Conservation (phyloP, 2,888 invertebrate species). For the Mactromeris polynyma region DNA sequence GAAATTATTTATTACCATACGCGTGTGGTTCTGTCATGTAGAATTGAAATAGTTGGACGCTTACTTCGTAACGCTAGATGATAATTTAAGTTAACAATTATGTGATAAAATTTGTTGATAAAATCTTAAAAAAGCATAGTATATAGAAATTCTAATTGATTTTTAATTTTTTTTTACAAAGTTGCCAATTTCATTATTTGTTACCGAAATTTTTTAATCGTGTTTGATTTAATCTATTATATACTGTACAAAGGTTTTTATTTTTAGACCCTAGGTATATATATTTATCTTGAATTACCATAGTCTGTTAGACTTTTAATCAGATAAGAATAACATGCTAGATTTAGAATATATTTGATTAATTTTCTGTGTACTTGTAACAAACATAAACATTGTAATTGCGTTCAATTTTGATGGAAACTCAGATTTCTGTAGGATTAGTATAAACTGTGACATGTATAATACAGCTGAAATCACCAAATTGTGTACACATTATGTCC, state of each 20-base stretch:
- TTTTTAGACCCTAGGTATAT: background rate
- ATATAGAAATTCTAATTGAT: background rate
- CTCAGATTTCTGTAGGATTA: constrained; percentile 5
- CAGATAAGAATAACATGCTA: constrained; percentile 33
- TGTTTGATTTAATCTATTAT: background rate
- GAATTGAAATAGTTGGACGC: background rate
- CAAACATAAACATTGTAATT: background rate
- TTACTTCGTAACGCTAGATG: background rate
- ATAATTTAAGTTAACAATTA: background rate
- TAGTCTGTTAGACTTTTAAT: background rate
- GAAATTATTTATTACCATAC: background rate
- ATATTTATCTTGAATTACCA: background rate
- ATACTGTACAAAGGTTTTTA: background rate
- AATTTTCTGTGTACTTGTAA: background rate
- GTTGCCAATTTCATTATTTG: background rate
- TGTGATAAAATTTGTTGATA: background rate
- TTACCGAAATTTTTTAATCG: too few relatives aligned
- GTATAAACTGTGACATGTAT: constrained; percentile 1
- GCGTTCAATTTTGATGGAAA: constrained; percentile 5
- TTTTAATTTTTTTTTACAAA: background rate
- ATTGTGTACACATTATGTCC: constrained; percentile 38
- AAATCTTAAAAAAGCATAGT: too few relatives aligned
- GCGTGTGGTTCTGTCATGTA: background rate
- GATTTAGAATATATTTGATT: constrained; percentile 22
- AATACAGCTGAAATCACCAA: constrained; percentile 31